Conservation (phyloP, 2,113 vertebrate species). For the Zosterops borbonicus region DNA sequence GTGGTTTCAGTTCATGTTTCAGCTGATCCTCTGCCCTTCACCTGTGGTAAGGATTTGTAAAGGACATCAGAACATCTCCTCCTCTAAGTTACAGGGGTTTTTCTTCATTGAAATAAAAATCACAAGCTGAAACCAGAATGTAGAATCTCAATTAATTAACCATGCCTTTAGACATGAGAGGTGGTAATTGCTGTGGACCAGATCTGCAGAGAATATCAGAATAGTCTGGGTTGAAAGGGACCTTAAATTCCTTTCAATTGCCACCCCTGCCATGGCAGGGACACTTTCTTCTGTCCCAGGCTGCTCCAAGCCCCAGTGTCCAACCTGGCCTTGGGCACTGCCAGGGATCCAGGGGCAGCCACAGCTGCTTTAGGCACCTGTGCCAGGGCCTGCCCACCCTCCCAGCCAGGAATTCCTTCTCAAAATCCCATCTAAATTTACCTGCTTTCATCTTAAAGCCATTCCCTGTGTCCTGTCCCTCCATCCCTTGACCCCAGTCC, state of each 20-base stretch:
- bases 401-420: too few relatives aligned
- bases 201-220: not conserved
- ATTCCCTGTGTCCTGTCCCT: not conserved
- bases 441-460: not conserved
- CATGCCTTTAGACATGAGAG: not conserved
- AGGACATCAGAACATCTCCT: not conserved
- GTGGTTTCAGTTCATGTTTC: not conserved
- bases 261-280: not conserved
- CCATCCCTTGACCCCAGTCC: not conserved
- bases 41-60: not conserved
- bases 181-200: not conserved
- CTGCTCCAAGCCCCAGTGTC: not conserved
- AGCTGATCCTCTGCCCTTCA: not conserved
- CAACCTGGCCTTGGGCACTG: too few relatives aligned
- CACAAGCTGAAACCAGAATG: not conserved
- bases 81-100: not conserved
- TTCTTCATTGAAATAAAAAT: not conserved
- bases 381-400: too few relatives aligned
- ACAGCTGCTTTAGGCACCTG: too few relatives aligned
- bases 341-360: too few relatives aligned
- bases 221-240: accelerated
- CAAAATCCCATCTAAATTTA: too few relatives aligned
- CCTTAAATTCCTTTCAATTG: accelerated
- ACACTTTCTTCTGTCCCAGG: not conserved
- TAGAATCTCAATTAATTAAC: not conserved